These are phyloP conservation scores for Chloroceryle amazona DNA, from an alignment of 2,797 vertebrate genomes.

Conservation along the genomic window DNA sequence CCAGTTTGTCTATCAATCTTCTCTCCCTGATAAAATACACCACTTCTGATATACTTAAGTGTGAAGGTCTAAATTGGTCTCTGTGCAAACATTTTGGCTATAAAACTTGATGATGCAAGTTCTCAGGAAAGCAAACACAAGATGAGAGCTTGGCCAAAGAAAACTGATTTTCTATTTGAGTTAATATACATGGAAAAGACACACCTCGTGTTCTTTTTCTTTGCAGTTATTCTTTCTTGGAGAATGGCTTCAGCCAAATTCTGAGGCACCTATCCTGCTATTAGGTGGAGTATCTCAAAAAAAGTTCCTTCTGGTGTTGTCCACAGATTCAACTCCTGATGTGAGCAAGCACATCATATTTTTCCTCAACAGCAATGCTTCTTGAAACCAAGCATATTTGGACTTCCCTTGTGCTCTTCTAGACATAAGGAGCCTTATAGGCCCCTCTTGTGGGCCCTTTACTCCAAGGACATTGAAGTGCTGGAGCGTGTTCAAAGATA, in stretches of 20 bases:
- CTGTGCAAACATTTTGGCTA: neutral
- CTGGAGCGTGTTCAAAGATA: neutral
- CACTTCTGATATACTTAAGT: neutral
- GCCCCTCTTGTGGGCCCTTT: neutral
- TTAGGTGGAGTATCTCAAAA: neutral
- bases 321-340: neutral
- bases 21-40: neutral
- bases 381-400: neutral
- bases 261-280: neutral
- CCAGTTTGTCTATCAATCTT: neutral
- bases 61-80: neutral
- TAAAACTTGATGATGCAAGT: slow-evolving; percentile 25
- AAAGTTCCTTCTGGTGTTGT: neutral
- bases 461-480: neutral
- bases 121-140: slow-evolving; percentile 15
- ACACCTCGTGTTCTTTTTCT: neutral
- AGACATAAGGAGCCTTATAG: neutral
- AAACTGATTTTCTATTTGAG: slow-evolving; percentile 19
- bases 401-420: neutral
- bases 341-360: neutral
- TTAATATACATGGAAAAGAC: neutral
- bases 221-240: neutral
- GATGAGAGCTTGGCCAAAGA: neutral
- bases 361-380: neutral
- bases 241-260: neutral